Conservation (phyloP, 2,113 vertebrate genomes). For the Rhineura floridana region DNA sequence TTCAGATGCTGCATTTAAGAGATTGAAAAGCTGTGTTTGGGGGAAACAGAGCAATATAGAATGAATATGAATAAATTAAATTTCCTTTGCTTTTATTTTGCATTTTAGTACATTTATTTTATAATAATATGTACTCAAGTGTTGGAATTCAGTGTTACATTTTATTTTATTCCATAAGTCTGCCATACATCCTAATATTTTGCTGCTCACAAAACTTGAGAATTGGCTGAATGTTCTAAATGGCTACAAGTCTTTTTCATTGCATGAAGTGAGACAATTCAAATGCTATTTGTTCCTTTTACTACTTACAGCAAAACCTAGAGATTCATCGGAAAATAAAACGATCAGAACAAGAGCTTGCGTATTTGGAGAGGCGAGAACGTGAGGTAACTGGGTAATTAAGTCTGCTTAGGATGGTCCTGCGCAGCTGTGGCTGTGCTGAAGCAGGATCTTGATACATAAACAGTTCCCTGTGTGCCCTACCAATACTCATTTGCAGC, state of each 20-base stretch:
- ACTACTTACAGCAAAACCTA: conserved; percentile 91
- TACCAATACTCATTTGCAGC: background rate
- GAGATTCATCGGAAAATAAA: conserved; percentile 96
- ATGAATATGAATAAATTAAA: background rate
- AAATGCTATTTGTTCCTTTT: conserved; percentile 23
- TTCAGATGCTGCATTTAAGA: background rate
- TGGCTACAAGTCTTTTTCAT: background rate
- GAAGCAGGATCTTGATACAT: background rate
- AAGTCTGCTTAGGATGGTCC: background rate
- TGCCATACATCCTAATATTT: background rate
- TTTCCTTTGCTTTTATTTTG: background rate
- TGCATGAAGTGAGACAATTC: background rate
- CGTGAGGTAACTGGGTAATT: conserved; percentile 74
- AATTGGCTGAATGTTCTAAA: background rate
- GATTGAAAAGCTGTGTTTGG: background rate
- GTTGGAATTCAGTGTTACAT: background rate
- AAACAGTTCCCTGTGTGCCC: background rate
- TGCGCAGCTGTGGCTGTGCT: background rate
- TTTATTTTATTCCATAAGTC: background rate
- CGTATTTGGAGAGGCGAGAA: conserved; percentile 93
- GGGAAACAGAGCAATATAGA: background rate
- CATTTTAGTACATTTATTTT: background rate
- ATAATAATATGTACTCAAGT: background rate
- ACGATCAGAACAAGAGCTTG: conserved; percentile 91
- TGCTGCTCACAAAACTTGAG: background rate